Conservation (phyloP, 2,113 vertebrate species). For the Eonycteris spelaea region DNA sequence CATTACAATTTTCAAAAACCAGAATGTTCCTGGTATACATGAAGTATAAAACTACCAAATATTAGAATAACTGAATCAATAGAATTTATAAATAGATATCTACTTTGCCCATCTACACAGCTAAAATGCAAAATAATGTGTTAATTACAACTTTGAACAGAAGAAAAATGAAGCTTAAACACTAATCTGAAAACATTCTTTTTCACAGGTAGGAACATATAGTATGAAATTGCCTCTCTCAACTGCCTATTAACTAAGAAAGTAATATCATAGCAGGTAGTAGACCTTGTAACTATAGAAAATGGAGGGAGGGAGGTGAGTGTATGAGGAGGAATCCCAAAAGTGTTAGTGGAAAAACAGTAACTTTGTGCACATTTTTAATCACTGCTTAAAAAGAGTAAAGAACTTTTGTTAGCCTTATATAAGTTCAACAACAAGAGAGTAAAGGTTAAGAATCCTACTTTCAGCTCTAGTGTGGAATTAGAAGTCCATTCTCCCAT, state of each 20-base stretch:
- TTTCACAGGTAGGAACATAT: constrained; percentile 66
- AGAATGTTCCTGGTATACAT: constrained; percentile 65
- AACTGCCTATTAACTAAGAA: constrained; percentile 70
- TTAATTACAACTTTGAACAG: constrained; percentile 77
- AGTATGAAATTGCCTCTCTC: constrained; percentile 46
- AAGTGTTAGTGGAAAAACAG: constrained; percentile 33
- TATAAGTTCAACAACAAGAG: constrained; percentile 52
- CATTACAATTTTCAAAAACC: constrained; percentile 56
- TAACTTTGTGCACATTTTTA: constrained; percentile 58
- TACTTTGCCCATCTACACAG: constrained; percentile 74
- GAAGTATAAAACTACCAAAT: constrained; percentile 67
- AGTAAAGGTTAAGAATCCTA: constrained; percentile 66
- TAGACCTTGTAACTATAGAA: constrained; percentile 17
- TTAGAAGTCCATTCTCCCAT: constrained; percentile 28
- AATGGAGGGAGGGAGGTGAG: constrained; percentile 45
- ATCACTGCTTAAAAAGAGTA: constrained; percentile 51
- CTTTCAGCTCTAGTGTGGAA: constrained; percentile 55
- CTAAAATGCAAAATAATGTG: constrained; percentile 78
- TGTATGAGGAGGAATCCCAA: background rate
- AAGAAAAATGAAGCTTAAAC: constrained; percentile 73
- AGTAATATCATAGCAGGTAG: constrained; percentile 39
- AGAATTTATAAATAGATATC: constrained; percentile 78
- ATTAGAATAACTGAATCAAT: constrained; percentile 73
- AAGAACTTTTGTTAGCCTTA: constrained; percentile 50
- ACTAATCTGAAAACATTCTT: constrained; percentile 71